Evolutionary conservation across 2,888 invertebrate genomes (phyloP).

Genomic region (Torymus tubicola): DNA sequence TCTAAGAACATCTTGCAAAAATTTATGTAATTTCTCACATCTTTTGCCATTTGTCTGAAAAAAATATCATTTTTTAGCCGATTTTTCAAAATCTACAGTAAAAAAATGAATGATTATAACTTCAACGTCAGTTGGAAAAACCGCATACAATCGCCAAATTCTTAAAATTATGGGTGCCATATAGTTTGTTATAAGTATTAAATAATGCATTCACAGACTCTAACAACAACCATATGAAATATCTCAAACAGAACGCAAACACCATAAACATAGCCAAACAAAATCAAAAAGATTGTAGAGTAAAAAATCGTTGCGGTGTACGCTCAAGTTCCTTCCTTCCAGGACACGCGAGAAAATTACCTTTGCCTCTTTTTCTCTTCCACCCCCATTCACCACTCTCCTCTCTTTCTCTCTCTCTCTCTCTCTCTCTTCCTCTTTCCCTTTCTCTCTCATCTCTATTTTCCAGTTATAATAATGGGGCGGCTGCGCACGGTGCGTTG

Average conservation of each 20-base stretch:
- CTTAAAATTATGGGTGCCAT: too few species aligned
- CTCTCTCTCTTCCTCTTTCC: too few species aligned
- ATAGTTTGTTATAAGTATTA: too few species aligned
- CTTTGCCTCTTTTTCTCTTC: conserved; percentile 2
- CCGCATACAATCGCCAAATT: too few species aligned
- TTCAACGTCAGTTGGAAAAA: too few species aligned
- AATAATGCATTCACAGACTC: too few species aligned
- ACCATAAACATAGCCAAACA: too few species aligned
- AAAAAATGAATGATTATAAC: too few species aligned
- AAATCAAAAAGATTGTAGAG: neutral
- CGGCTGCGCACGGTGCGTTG: conserved; percentile 2
- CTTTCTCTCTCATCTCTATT: neutral
- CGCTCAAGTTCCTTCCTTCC: conserved; percentile 14
- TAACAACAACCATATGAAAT: too few species aligned
- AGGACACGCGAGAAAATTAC: conserved; percentile 25
- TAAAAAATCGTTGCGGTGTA: neutral
- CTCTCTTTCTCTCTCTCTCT: too few species aligned
- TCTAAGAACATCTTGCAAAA: conserved; percentile 66
- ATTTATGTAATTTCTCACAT: conserved; percentile 59
- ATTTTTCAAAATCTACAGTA: too few species aligned
- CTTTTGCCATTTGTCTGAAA: conserved; percentile 13
- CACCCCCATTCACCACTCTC: neutral
- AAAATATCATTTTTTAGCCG: neutral
- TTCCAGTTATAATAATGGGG: conserved; percentile 27
- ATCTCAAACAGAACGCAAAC: too few species aligned